Base-by-base conservation (phyloP, 2,797 vertebrate species). In the Dermochelys coriacea region DNA sequence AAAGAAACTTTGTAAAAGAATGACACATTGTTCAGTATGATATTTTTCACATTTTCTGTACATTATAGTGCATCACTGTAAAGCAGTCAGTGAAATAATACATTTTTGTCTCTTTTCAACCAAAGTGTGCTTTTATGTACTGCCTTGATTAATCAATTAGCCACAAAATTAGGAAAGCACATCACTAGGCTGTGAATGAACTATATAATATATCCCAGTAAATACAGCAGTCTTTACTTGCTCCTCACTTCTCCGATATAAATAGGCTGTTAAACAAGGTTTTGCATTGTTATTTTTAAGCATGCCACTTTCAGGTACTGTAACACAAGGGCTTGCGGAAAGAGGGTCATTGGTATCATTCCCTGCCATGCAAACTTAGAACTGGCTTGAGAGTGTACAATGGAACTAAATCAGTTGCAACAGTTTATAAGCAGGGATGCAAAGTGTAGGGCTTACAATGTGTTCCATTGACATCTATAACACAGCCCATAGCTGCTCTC, bases 41-140 rank as follows among this genome's bases (percentile, higher is more conserved):
- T 94, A 25, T 37, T 55, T 93, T 87, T 88, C 90, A 90, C 91
- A 83, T 95, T 95, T 93, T 83, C 92, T 88, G 91, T 93, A 95
- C 95, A 95, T 84, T 23, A 10, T 71, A 96, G 74, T 2, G 88
- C 91, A 97, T 86, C 91, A 92, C 95, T 86, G 11, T 82, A 93
- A 94, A 96, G 93, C 97, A 95, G 94, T 84, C 91, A 92, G 90
- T 90, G 94, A 91, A 95, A 95, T 93, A 9, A 85, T 25, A 68
- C 54, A 88, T 34, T 68, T 79, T 91, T 91, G 81, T 47, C 93
- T 92, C 82, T 86, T 91, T 88, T 86, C 92, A 95, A 96, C 91
- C 88, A 93, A 95, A 96, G 94, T 92, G 71, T 96, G 95, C 95
- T 95, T 93, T 93, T 86, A 95, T 88, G 85, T 93, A 94, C 87